phyloP scores from a whole-genome alignment of 2,888 invertebrate genomes.

The Cheilosia scutellata region DNA sequence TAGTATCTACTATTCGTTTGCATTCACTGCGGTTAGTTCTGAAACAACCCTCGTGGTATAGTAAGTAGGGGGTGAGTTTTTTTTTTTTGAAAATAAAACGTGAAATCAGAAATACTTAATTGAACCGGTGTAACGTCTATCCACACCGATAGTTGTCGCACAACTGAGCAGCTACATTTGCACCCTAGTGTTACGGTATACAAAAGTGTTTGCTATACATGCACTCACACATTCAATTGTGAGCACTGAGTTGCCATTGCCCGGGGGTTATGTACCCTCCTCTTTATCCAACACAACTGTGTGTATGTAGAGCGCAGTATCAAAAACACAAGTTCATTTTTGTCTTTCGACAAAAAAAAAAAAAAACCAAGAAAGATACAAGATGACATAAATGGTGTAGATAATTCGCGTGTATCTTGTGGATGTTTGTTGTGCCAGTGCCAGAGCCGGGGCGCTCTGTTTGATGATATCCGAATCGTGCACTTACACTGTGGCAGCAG shows the following conservation, averaged over 20 bases:
- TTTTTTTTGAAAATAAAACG: slow-evolving; percentile 23
- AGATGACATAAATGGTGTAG: slow-evolving; percentile 65
- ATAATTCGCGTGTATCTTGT: slow-evolving; percentile 75
- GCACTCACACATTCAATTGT: slow-evolving; percentile 26
- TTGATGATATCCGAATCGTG: slow-evolving; percentile 70
- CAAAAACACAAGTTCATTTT: slow-evolving; percentile 50
- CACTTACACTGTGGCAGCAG: slow-evolving; percentile 72
- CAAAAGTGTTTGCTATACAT: slow-evolving; percentile 24
- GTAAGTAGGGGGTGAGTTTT: slow-evolving; percentile 41
- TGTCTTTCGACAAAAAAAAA: slow-evolving; percentile 18
- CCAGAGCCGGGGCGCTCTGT: slow-evolving; percentile 24
- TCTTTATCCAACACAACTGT: slow-evolving; percentile 63
- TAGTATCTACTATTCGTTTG: slow-evolving; percentile 48
- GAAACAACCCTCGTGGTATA: slow-evolving; percentile 50
- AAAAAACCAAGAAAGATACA: slow-evolving; percentile 37
- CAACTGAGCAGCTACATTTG: slow-evolving; percentile 84
- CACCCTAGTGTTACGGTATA: slow-evolving; percentile 70
- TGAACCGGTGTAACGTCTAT: slow-evolving; percentile 84
- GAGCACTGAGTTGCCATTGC: slow-evolving; percentile 57
- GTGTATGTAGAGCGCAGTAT: slow-evolving; percentile 55
- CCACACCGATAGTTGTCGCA: slow-evolving; percentile 87
- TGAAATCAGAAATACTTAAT: slow-evolving; percentile 57
- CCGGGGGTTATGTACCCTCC: slow-evolving; percentile 63
- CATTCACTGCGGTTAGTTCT: slow-evolving; percentile 37
- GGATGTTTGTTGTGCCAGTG: slow-evolving; percentile 52